These are phyloP conservation scores for Sebastes schlegelii DNA, from an alignment of 2,113 vertebrate species.

Conservation along the genomic window DNA sequence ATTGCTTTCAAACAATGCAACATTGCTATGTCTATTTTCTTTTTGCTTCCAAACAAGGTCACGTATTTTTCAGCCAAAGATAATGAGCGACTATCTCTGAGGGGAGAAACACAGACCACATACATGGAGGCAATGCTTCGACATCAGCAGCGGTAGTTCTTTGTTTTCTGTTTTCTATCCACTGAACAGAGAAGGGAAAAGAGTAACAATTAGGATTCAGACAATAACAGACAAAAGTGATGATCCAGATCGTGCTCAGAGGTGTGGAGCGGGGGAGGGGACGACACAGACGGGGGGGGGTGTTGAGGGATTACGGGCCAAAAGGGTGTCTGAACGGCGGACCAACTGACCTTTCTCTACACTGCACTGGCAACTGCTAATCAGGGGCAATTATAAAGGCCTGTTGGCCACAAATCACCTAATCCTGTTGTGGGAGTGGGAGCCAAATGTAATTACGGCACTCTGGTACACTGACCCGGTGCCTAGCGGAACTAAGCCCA, in stretches of 20 bases:
- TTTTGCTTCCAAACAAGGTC: conserved; percentile 66
- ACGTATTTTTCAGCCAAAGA: conserved; percentile 56
- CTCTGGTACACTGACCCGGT: conserved; percentile 61
- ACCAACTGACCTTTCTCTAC: conserved; percentile 75
- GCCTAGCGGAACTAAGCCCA: conserved; percentile 65
- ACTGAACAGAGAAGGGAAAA: conserved; percentile 28
- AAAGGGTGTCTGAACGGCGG: conserved; percentile 72
- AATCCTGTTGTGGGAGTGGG: conserved; percentile 76
- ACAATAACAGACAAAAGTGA: conserved; percentile 53
- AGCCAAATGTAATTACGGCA: conserved; percentile 78
- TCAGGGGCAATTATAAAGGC: conserved; percentile 79
- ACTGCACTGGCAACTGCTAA: conserved; percentile 70
- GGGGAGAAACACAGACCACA: conserved; percentile 53
- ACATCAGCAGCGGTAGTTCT: conserved; percentile 30
- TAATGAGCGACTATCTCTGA: conserved; percentile 61
- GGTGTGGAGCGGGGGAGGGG: conserved; percentile 28
- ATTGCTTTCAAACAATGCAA: conserved; percentile 82
- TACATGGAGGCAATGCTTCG: conserved; percentile 15
- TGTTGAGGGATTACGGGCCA: conserved; percentile 68
- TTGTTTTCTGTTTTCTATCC: conserved; percentile 39
- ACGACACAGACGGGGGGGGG: conserved; percentile 14
- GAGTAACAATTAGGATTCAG: conserved; percentile 52
- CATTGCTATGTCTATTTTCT: conserved; percentile 69
- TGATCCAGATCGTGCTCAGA: conserved; percentile 44
- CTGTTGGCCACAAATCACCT: conserved; percentile 75